A percentile compares a stretch with the other conserved stretches of the same genome.
Conservation (phyloP, 2,888 invertebrate genomes). For the Sicus ferrugineus region DNA sequence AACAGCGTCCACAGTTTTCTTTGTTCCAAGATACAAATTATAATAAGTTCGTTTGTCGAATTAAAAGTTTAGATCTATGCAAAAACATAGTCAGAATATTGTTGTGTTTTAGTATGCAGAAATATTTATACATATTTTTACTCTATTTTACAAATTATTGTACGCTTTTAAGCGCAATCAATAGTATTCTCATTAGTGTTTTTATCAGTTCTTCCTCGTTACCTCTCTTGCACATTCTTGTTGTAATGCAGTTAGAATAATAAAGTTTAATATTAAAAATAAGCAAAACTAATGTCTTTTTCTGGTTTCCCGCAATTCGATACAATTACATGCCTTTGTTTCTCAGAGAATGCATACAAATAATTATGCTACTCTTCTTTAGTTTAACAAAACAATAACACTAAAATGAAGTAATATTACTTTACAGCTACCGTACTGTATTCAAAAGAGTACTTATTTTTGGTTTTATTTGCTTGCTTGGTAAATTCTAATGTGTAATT, state of each 20-base stretch:
- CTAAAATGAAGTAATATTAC: constrained; percentile 29
- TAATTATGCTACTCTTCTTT: constrained; percentile 7
- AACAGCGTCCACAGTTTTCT: constrained; percentile 19
- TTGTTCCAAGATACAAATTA: too few relatives aligned
- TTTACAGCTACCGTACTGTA: constrained; percentile 17
- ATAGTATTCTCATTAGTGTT: not conserved
- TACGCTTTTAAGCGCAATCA: constrained; percentile 13
- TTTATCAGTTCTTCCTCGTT: not conserved
- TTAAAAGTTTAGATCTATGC: not conserved
- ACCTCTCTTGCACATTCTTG: not conserved
- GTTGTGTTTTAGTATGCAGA: constrained; percentile 3
- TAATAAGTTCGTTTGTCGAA: constrained; percentile 23
- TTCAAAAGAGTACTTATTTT: constrained; percentile 13
- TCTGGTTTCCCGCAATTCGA: not conserved
- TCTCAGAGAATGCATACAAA: not conserved
- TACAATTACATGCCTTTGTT: not conserved
- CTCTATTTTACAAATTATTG: constrained; percentile 16
- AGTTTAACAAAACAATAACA: constrained; percentile 30
- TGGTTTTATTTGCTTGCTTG: constrained; percentile 20
- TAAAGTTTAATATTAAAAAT: constrained; percentile 36
- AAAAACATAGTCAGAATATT: constrained; percentile 10
- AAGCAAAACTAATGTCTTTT: constrained; percentile 14
- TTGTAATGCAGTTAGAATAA: constrained; percentile 36
- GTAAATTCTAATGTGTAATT: constrained; percentile 22
- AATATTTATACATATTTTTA: constrained; percentile 13